These are phyloP conservation scores for Sylvilagus floridanus DNA, from an alignment of 2,797 vertebrate species.

Conservation along the genomic window DNA sequence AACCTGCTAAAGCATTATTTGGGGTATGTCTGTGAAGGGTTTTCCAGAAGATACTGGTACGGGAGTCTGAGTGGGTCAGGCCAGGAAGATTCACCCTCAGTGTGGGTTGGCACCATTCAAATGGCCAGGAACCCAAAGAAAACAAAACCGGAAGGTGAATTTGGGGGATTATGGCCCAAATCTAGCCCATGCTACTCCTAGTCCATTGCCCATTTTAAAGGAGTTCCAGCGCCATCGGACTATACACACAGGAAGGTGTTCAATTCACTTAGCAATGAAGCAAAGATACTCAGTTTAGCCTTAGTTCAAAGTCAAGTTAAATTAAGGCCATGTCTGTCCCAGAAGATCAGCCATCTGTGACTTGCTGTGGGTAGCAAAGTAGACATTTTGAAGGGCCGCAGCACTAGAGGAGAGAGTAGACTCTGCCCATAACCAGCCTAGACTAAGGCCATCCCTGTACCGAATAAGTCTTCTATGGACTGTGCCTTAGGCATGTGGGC, in stretches of 20 bases:
- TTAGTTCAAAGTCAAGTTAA: slow-evolving; percentile 23
- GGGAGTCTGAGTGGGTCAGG: too few relatives aligned
- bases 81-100: too few relatives aligned
- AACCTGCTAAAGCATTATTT: too few relatives aligned
- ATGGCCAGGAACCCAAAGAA: too few relatives aligned
- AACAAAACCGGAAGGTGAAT: too few relatives aligned
- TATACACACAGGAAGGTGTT: slow-evolving; percentile 29
- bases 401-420: not conserved
- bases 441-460: not conserved
- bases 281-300: not conserved
- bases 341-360: not conserved
- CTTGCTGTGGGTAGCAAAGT: slow-evolving; percentile 3
- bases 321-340: not conserved
- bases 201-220: not conserved
- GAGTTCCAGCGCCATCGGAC: not conserved
- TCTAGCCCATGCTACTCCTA: not conserved
- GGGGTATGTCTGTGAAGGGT: too few relatives aligned
- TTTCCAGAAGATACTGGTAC: too few relatives aligned
- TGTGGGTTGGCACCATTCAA: too few relatives aligned
- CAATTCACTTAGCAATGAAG: slow-evolving; percentile 34
- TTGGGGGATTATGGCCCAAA: too few relatives aligned
- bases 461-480: not conserved
- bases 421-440: not conserved
- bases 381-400: not conserved
- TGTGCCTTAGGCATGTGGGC: not conserved